phyloP scores from a whole-genome alignment of 2,113 vertebrate genomes.

The Zosterops hypoxanthus region DNA sequence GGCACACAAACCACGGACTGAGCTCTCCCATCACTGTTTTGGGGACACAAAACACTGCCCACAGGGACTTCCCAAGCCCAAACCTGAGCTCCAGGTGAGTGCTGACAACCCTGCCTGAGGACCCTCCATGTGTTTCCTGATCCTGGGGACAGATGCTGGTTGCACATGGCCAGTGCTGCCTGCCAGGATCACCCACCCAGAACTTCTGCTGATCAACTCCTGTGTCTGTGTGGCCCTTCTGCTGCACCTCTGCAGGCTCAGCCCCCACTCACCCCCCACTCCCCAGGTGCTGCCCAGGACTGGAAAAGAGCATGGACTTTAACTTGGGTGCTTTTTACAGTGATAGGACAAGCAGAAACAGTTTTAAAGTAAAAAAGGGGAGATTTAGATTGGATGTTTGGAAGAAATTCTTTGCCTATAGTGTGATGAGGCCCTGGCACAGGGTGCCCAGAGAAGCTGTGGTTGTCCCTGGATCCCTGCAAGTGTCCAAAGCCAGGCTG shows the following conservation, averaged over 20 bases:
- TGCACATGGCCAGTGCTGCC: neutral
- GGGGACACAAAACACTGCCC: neutral
- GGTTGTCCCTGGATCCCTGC: neutral
- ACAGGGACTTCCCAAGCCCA: neutral
- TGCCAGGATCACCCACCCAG: neutral
- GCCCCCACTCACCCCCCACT: accelerated
- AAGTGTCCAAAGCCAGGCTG: neutral
- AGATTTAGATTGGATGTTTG: neutral
- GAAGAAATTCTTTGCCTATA: neutral
- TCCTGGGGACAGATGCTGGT: neutral
- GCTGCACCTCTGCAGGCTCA: neutral
- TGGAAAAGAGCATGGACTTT: neutral
- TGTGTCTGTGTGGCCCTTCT: accelerated
- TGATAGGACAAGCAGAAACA: neutral
- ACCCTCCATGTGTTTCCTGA: accelerated
- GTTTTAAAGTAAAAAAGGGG: neutral
- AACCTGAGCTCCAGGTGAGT: neutral
- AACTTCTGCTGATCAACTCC: neutral
- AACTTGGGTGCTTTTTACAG: neutral
- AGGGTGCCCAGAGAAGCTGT: neutral
- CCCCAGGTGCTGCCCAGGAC: neutral
- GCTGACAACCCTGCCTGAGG: neutral
- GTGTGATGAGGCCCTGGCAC: neutral
- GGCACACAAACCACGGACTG: accelerated
- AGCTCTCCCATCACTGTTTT: neutral